Conservation (phyloP, 1,140 invertebrate genomes). For the Stegodyphus dumicola region DNA sequence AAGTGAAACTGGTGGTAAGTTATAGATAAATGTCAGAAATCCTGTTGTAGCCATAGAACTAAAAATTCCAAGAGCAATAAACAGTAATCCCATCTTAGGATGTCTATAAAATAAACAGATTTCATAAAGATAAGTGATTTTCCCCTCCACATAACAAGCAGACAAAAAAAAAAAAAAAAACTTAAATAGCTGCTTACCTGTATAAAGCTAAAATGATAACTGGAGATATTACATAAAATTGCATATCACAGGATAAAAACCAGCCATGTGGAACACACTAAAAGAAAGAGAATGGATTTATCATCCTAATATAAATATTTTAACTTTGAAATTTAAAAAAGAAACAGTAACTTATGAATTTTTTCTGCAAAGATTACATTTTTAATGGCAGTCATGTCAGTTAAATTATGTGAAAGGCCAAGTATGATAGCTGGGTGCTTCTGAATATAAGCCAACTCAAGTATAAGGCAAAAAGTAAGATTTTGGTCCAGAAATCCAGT, state of each 20-base stretch:
- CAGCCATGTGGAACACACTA: constrained; percentile 66
- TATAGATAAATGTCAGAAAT: constrained; percentile 44
- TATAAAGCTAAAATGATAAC: constrained; percentile 64
- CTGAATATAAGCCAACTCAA: too few species aligned
- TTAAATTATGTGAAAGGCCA: too few species aligned
- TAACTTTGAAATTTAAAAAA: too few species aligned
- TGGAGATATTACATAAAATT: constrained; percentile 66
- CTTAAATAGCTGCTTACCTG: constrained; percentile 36
- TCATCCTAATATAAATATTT: too few species aligned
- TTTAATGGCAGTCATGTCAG: too few species aligned
- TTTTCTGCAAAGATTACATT: too few species aligned
- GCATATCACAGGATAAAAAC: constrained; percentile 66
- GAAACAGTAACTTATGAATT: too few species aligned
- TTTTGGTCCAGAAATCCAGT: too few species aligned
- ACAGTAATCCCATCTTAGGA: constrained; percentile 42
- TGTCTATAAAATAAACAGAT: background rate
- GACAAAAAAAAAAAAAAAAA: background rate
- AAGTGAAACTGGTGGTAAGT: constrained; percentile 49
- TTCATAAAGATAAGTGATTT: background rate
- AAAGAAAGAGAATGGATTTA: background rate
- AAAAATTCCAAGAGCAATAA: constrained; percentile 45
- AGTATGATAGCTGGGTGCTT: too few species aligned
- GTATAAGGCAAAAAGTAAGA: too few species aligned
- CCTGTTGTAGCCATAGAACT: constrained; percentile 41
- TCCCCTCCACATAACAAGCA: background rate